phyloP scores from a whole-genome alignment of 2,113 vertebrate genomes.

The Mesembrinibis cayennensis region DNA sequence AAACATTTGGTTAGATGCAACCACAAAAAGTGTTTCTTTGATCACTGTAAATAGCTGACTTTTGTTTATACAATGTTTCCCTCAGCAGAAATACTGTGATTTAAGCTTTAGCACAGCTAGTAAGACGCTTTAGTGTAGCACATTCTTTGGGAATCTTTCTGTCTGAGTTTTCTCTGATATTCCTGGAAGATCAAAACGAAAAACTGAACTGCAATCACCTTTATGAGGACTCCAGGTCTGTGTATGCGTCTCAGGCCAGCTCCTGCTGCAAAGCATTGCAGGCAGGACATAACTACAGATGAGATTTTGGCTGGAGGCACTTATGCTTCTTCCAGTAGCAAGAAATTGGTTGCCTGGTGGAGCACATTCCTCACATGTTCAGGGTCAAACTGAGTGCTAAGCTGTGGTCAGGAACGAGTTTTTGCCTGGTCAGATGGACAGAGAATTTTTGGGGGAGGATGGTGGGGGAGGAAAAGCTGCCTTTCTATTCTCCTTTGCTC shows the following conservation, averaged over 20 bases:
- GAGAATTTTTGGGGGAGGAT: not conserved
- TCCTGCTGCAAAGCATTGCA: not conserved
- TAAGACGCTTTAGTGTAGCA: not conserved
- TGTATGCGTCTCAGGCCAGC: not conserved
- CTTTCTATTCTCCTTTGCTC: not conserved
- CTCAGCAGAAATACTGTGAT: not conserved
- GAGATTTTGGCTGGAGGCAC: not conserved
- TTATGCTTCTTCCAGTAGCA: not conserved
- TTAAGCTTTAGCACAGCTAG: not conserved
- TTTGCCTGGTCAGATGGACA: not conserved
- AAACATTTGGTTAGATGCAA: conserved; percentile 14
- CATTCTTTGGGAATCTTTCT: not conserved
- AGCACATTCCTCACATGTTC: rapidly evolving
- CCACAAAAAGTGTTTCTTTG: conserved; percentile 7
- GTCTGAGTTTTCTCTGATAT: not conserved
- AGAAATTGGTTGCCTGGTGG: not conserved
- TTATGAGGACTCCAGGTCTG: not conserved
- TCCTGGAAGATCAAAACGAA: not conserved
- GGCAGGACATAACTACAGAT: not conserved
- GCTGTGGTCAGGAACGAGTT: not conserved
- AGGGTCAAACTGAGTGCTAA: not conserved
- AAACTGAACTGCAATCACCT: not conserved
- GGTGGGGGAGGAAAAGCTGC: not conserved
- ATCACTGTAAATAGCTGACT: conserved; percentile 7
- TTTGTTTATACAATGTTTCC: not conserved